phyloP scores from a whole-genome alignment of 2,113 vertebrate genomes.

The Salvator merianae region DNA sequence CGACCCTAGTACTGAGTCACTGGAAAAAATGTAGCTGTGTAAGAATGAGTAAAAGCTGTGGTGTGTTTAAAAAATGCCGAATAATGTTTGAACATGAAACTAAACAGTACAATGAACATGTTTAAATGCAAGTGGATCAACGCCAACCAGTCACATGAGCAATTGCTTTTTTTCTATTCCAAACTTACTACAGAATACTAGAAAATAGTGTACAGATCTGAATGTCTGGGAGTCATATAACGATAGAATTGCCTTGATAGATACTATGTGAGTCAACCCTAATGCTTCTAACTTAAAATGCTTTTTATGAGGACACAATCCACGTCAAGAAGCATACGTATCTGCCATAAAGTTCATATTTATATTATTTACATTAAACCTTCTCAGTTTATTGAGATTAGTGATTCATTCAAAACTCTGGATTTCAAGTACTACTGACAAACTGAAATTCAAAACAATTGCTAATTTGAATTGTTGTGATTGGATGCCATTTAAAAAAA shows the following conservation, averaged over 20 bases:
- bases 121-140: slow-evolving; percentile 14
- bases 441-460: neutral
- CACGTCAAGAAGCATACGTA: slow-evolving; percentile 2
- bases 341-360: neutral
- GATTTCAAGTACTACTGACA: neutral
- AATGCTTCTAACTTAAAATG: neutral
- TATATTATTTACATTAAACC: neutral
- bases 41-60: slow-evolving; percentile 68
- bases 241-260: neutral
- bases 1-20: slow-evolving; percentile 76
- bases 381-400: neutral
- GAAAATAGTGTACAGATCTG: slow-evolving; percentile 15
- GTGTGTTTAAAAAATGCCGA: slow-evolving; percentile 17
- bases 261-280: neutral
- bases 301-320: neutral
- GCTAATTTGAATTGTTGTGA: too few species aligned
- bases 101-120: slow-evolving; percentile 38
- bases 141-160: slow-evolving; percentile 21
- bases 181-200: neutral
- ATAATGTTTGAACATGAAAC: slow-evolving; percentile 60
- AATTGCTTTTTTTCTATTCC: neutral
- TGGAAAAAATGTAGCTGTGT: slow-evolving; percentile 69
- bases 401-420: neutral
- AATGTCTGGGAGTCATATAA: neutral
- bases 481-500: too few species aligned